A percentile compares a stretch with the other conserved stretches of the same genome.
These are phyloP conservation scores for Scaptomyza caliginosa DNA, from an alignment of 2,888 invertebrate species.

Conservation along the genomic window DNA sequence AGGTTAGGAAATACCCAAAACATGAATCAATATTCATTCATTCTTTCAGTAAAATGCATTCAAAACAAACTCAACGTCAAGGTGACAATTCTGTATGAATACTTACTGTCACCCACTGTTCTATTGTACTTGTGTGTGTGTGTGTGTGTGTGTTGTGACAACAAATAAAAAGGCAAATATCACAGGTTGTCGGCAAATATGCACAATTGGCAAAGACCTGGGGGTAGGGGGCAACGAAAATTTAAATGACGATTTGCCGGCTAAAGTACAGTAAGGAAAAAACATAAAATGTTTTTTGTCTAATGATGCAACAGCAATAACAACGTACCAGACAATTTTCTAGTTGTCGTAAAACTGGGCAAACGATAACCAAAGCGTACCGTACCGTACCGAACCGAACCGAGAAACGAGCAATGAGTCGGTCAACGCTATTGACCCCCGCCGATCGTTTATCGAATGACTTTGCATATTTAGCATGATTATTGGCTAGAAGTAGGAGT, in stretches of 20 bases:
- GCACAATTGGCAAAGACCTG: conserved; percentile 50
- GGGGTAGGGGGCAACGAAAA: not conserved
- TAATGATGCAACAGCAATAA: conserved; percentile 55
- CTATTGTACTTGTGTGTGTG: conserved; percentile 52
- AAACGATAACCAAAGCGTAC: not conserved
- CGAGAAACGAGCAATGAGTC: conserved; percentile 5
- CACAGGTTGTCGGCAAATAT: conserved; percentile 51
- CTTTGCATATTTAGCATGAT: conserved; percentile 81
- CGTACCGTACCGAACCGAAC: not conserved
- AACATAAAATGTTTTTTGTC: conserved; percentile 15
- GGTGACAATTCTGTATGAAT: conserved; percentile 33
- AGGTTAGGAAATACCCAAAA: conserved; percentile 28
- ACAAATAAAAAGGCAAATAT: conserved; percentile 45
- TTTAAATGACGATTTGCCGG: conserved; percentile 27
- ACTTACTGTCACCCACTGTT: conserved; percentile 43
- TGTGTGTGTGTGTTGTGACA: conserved; percentile 58
- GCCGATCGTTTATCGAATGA: conserved; percentile 81
- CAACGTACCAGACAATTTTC: conserved; percentile 64
- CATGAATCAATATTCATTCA: conserved; percentile 51
- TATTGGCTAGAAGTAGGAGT: conserved; percentile 66
- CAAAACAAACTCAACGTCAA: conserved; percentile 33
- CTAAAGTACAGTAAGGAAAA: conserved; percentile 13
- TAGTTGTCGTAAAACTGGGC: conserved; percentile 39
- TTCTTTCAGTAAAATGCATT: conserved; percentile 14
- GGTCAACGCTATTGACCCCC: conserved; percentile 68